These are phyloP conservation scores for Lepeophtheirus salmonis DNA, from an alignment of 1,140 invertebrate species.

Conservation along the genomic window DNA sequence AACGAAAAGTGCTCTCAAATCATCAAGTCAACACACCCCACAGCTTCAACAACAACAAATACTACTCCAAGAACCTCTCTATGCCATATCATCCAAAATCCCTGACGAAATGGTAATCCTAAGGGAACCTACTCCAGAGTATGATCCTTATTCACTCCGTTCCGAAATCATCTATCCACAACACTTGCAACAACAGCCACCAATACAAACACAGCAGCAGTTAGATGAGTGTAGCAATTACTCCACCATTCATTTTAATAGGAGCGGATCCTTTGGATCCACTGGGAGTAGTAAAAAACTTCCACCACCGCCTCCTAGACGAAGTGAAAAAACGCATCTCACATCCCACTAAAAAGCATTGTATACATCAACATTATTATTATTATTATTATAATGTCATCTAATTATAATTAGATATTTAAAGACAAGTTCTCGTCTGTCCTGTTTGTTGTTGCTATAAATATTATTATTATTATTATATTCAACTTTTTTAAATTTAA, in stretches of 20 bases:
- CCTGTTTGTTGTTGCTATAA: too few species aligned
- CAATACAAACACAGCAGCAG: not conserved
- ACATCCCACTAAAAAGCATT: not conserved
- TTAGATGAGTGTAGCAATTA: not conserved
- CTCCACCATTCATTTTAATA: not conserved
- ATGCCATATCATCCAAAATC: not conserved
- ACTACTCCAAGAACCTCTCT: not conserved
- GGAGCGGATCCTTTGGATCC: not conserved
- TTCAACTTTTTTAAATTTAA: too few species aligned
- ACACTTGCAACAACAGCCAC: not conserved
- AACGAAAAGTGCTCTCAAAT: not conserved
- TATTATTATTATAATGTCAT: too few species aligned
- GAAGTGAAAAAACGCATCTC: constrained; percentile 14
- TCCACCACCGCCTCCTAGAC: constrained; percentile 10
- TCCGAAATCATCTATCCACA: not conserved
- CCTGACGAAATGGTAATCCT: not conserved
- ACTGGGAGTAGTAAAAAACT: not conserved
- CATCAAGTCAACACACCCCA: too few species aligned
- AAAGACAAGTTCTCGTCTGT: too few species aligned
- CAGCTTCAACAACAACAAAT: not conserved
- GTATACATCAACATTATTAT: too few species aligned
- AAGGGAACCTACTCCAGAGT: not conserved
- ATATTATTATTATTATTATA: too few species aligned
- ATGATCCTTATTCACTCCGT: not conserved
- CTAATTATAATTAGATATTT: too few species aligned